Conservation (phyloP, 1,140 invertebrate genomes). For the Listronotus bonariensis region DNA sequence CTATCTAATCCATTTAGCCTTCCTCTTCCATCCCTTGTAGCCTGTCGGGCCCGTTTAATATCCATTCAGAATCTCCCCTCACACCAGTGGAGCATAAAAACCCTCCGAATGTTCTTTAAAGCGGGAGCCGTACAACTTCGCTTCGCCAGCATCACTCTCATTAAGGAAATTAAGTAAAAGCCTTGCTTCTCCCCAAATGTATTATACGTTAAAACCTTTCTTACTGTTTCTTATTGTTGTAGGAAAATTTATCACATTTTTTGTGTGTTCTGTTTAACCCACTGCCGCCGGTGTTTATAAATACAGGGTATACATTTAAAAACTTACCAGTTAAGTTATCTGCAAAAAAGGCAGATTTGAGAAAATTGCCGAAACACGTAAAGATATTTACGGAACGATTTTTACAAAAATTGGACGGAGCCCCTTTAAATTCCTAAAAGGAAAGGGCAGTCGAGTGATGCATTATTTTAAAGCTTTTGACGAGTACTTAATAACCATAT, state of each 20-base stretch:
- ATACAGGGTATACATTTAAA: no score
- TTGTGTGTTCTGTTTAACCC: no score
- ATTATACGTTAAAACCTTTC: not conserved
- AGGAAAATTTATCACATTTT: not conserved
- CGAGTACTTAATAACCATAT: no score
- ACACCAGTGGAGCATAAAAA: conserved; percentile 7
- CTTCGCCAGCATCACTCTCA: conserved; percentile 14
- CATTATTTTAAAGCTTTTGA: no score
- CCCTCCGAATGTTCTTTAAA: conserved; percentile 19
- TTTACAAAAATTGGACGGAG: no score
- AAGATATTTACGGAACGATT: no score
- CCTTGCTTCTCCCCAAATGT: not conserved
- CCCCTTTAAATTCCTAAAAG: no score
- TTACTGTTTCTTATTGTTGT: not conserved
- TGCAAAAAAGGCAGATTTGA: no score
- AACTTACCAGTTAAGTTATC: no score
- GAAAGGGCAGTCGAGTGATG: no score
- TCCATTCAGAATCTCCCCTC: conserved; percentile 27
- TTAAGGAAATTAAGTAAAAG: conserved; percentile 24
- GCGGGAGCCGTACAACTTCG: conserved; percentile 5
- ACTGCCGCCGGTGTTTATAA: no score
- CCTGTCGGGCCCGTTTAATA: conserved; percentile 43
- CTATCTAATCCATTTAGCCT: conserved; percentile 47
- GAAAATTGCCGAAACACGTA: no score
- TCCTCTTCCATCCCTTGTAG: conserved; percentile 36